Base-by-base conservation (phyloP, 2,113 vertebrate species). In the Chaenocephalus aceratus region DNA sequence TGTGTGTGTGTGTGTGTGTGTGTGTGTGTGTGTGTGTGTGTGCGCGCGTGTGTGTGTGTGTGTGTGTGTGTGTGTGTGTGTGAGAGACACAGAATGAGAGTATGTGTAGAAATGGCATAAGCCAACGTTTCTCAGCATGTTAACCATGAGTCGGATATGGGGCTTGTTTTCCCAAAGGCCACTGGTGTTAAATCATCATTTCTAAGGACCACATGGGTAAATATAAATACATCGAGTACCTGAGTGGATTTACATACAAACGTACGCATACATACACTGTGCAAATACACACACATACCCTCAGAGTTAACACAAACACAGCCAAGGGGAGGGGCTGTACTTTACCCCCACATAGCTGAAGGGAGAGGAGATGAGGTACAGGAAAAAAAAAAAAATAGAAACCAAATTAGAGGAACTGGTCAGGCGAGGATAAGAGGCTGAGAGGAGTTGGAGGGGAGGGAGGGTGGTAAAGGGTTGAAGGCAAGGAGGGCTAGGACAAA, bases 351-450 rank as follows among this genome's bases (percentile, higher is more conserved):
- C 85, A 81, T 80, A 86, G 91, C 86, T 79, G 34, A 88, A 89
- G 88, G 85, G 79, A 89, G 84, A 89, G 86, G 86, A 92, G 90
- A 90, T 84, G 85, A 88, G 86, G 86, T 83, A 77, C 41, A 76
- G 85, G 54, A 30, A 56, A 85, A 92, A 90, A 93, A 93, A 21
- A 92, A 41, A 30, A 30, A 86, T 86, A 88, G 77, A 93, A 92
- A 94, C 83, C 87, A 94, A 94, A 94, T 94, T 93, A 93, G 89
- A 92, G 77, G 85, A 94, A 89, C 85, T 88, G 90, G 84, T 92
- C 91, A 93, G 82, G 91, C 89, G 83, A 93, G 77, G 83, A 91
- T 85, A 67, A 83, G 87, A 87, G 83, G 84, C 66, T 77, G 72
- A 80, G 86, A 82, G 81, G 80, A 80, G 79, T 75, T 74, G 53